Conservation (phyloP, 2,797 vertebrate species). For the Xenops minutus region DNA sequence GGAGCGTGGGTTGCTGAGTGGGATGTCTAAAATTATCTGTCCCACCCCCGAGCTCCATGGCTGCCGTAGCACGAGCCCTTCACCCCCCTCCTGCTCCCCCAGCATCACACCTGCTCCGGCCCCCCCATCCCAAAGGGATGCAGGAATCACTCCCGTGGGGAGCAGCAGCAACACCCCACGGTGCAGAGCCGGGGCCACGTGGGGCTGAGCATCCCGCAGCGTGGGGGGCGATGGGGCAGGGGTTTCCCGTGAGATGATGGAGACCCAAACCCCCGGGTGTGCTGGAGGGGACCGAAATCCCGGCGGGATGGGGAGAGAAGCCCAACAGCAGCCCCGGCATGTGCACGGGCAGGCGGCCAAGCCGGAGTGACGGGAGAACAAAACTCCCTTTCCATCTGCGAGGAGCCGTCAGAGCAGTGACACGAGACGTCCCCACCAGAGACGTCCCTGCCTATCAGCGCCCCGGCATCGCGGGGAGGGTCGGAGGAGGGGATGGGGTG, state of each 20-base stretch:
- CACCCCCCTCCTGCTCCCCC: background rate
- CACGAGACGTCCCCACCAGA: conserved; percentile 46
- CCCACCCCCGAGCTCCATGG: background rate
- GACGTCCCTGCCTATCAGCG: conserved; percentile 59
- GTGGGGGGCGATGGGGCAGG: fast-evolving
- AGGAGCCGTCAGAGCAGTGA: conserved; percentile 37
- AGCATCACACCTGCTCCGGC: background rate
- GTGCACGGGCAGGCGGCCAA: conserved; percentile 41
- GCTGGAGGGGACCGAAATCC: fast-evolving
- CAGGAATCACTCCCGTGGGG: fast-evolving
- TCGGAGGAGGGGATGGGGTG: background rate
- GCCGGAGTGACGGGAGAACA: background rate
- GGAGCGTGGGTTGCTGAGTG: conserved; percentile 37
- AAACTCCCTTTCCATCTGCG: conserved; percentile 53
- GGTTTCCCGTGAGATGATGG: fast-evolving
- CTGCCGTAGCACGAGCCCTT: background rate
- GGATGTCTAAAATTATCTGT: conserved; percentile 55
- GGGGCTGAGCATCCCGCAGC: background rate
- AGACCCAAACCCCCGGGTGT: background rate
- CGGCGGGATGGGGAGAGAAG: background rate
- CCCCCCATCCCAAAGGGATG: background rate
- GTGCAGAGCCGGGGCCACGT: fast-evolving
- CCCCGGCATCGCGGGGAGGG: background rate
- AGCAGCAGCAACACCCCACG: background rate
- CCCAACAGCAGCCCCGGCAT: background rate